Evolutionary conservation across 1,140 invertebrate species (phyloP), one percentile per base, ranked within the genome.

Genomic region (Hydropsyche tenuis): DNA sequence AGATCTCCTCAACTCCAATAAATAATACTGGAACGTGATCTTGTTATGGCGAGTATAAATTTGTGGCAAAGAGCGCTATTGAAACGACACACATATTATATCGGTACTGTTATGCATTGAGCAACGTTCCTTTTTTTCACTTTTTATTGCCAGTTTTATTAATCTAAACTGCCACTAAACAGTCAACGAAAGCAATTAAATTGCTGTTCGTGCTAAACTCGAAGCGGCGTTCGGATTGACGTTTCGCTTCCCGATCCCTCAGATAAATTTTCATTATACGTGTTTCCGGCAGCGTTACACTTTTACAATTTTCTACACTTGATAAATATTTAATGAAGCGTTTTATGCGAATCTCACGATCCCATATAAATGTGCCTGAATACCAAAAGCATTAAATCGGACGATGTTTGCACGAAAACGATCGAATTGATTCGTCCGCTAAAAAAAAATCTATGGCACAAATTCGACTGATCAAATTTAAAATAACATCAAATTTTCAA

Each of bases 241-340:
- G 48, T 53, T 53, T 37, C 48, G 48, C 20, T 18, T 53, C 48
- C 20, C 6, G 20, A 53, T 53, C 5, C n/a, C 20, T 16, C 48
- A 18, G 48, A 53, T 53, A 53, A 53, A 53, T 53, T 53, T 53
- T 53, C 48, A 53, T 53, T 53, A 53, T 16, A 53, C 16, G 48
- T 20, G 48, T 53, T 53, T 53, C 48, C 48, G 48, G 48, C 48
- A 20, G 48, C 48, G 48, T 53, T 53, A 53, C 48, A 53, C 48
- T 53, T 53, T 53, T 53, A 53, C 48, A 53, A 53, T 53, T 53
- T 53, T 53, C 16, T 53, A 53, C 48, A 53, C 48, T 53, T 53
- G 48, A 53, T 53, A 53, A 53, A 53, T 53, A 53, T 53, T 53
- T 53, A 53, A 53, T 53, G 48, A 53, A 53, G 48, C 48, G 48